Conservation (phyloP, 2,888 invertebrate species). For the Luperina nickerlii region DNA sequence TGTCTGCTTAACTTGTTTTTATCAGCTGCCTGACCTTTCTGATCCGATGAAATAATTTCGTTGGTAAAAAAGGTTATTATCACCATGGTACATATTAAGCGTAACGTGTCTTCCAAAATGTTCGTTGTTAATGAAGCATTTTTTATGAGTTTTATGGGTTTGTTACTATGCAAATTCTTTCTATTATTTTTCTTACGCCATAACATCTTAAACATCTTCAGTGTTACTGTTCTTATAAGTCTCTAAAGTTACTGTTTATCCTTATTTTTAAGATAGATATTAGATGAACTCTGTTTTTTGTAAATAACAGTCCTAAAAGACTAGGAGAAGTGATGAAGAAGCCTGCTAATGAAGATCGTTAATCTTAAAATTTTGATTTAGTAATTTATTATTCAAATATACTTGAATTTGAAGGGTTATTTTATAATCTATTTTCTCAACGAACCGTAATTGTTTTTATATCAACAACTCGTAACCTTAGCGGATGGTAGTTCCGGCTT, state of each 20-base stretch:
- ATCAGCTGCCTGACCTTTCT: constrained; percentile 47
- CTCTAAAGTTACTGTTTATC: background rate
- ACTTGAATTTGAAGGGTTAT: constrained; percentile 24
- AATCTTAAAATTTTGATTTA: background rate
- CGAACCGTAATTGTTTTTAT: constrained; percentile 35
- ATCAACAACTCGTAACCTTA: constrained; percentile 11
- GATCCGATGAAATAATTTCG: constrained; percentile 29
- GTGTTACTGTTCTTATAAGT: background rate
- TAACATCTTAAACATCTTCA: background rate
- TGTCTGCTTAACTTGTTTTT: constrained; percentile 48
- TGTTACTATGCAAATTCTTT: constrained; percentile 13
- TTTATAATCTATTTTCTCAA: constrained; percentile 42
- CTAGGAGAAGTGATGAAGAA: background rate
- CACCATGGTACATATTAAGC: background rate
- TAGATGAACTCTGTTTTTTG: no score
- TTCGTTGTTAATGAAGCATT: background rate
- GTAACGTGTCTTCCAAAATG: constrained; percentile 18
- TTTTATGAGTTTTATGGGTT: background rate
- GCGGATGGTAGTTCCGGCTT: constrained; percentile 49
- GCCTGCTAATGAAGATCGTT: constrained; percentile 5
- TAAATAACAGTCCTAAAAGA: background rate
- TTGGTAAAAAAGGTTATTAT: constrained; percentile 37
- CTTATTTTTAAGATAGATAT: background rate
- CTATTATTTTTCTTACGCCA: background rate
- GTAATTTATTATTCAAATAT: constrained; percentile 1